Evolutionary conservation across 2,797 vertebrate species (phyloP), one percentile per base, ranked within the genome.

Genomic region (Miichthys miiuy): DNA sequence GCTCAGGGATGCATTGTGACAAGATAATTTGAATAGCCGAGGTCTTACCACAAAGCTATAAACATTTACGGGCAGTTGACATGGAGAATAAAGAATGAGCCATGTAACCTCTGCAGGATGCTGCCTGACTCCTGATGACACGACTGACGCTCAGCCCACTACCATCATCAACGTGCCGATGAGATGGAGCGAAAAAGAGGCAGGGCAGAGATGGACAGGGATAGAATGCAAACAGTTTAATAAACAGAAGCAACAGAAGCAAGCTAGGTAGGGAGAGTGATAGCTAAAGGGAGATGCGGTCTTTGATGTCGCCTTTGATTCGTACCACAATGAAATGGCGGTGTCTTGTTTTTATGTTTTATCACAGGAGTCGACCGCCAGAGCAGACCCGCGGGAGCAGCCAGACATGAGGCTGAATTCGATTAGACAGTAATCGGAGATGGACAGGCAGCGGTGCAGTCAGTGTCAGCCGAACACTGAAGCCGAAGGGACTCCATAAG

Each of bases 21-120:
- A 93, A 92, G 94, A 94, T 94, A 78, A 95, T 95, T 95, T 94
- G 94, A 95, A 95, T 95, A 94, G 92, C 90, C 6, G 89, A 88
- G 94, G 94, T 94, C 94, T 94, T 93, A 88, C 90, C 88, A 91
- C 91, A 89, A 87, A 92, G 91, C 90, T 75, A 83, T 96, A 95
- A 95, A 96, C 94, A 93, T 96, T 96, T 95, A 96, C 89, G 72
- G 91, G 88, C 87, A 86, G 91, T 94, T 94, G 94, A 95, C 92
- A 92, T 81, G 81, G 91, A 89, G 94, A 94, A 95, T 94, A 93
- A 94, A 92, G 92, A 95, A 95, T 92, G 93, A 95, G 92, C 80
- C 83, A 61, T 63, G 87, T 82, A 92, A 92, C 92, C 92, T 90
- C 90, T 75, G 86, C 75, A 88, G 85, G 88, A 91, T 82, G 88